Percentiles rank a stretch among this genome's conserved stretches.
Conservation (phyloP, 2,113 vertebrate genomes). For the Peromyscus californicus region DNA sequence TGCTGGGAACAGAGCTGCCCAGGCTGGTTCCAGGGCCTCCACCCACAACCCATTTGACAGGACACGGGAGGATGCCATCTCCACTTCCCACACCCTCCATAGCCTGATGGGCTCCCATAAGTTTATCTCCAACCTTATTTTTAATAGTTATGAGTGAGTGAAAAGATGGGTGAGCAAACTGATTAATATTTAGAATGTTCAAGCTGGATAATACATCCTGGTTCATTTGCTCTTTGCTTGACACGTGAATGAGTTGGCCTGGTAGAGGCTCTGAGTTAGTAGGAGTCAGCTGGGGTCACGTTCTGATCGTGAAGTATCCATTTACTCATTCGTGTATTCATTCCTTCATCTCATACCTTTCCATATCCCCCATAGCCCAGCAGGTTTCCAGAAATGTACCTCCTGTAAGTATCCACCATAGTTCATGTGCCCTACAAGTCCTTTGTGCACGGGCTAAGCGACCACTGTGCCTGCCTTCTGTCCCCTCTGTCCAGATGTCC, state of each 20-base stretch:
- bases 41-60: not conserved
- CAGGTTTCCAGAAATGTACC: not conserved
- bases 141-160: not conserved
- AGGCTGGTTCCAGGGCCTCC: not conserved
- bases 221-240: not conserved
- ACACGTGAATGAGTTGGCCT: fast-evolving
- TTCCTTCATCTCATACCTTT: not conserved
- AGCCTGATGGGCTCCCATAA: not conserved
- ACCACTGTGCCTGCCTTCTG: not conserved
- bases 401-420: not conserved
- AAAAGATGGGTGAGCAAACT: not conserved
- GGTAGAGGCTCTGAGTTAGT: not conserved
- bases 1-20: not conserved
- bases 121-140: not conserved
- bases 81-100: not conserved
- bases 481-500: not conserved
- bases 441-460: not conserved
- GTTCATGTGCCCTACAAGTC: not conserved
- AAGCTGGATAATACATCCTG: not conserved
- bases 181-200: not conserved
- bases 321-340: not conserved
- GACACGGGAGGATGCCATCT: not conserved
- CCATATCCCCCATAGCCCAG: not conserved
- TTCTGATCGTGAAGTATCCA: not conserved
- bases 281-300: conserved; percentile 66